Percentiles rank a stretch among this genome's conserved stretches.
phyloP scores from a whole-genome alignment of 2,797 vertebrate genomes.

The Lycodopsis pacificus region DNA sequence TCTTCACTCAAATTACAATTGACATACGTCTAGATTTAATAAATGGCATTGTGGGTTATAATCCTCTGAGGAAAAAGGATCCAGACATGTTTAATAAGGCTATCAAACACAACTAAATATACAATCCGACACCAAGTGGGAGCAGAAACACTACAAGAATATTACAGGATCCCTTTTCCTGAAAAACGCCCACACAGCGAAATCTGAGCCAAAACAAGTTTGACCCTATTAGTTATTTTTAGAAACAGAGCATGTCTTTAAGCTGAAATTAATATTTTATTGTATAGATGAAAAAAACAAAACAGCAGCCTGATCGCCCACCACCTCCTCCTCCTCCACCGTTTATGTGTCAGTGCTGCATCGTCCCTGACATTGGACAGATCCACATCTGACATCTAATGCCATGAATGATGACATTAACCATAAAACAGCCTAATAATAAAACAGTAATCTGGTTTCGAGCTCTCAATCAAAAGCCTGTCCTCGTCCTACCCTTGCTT shows the following conservation, averaged over 20 bases:
- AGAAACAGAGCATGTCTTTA: constrained; percentile 15
- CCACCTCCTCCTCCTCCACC: neutral
- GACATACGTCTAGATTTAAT: neutral
- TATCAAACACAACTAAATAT: neutral
- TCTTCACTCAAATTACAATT: neutral
- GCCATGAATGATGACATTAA: neutral
- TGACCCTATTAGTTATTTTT: neutral
- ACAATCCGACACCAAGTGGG: neutral
- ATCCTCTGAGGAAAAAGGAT: no score
- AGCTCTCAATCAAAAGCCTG: constrained; percentile 8
- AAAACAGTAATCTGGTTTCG: neutral
- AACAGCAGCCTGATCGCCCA: constrained; percentile 10
- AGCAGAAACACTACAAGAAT: neutral
- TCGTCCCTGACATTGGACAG: constrained; percentile 29
- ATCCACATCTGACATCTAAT: constrained; percentile 18
- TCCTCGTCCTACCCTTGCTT: constrained; percentile 22
- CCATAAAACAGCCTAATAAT: neutral
- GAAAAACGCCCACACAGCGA: neutral
- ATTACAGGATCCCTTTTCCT: neutral
- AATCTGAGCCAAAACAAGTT: constrained; percentile 1
- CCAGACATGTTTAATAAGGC: neutral
- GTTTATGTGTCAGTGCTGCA: constrained; percentile 51
- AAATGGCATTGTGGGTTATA: neutral
- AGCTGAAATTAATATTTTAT: neutral
- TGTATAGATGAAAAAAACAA: constrained; percentile 4